Base-by-base conservation (phyloP, 1,140 invertebrate genomes). In the Tetramorium alpestre region DNA sequence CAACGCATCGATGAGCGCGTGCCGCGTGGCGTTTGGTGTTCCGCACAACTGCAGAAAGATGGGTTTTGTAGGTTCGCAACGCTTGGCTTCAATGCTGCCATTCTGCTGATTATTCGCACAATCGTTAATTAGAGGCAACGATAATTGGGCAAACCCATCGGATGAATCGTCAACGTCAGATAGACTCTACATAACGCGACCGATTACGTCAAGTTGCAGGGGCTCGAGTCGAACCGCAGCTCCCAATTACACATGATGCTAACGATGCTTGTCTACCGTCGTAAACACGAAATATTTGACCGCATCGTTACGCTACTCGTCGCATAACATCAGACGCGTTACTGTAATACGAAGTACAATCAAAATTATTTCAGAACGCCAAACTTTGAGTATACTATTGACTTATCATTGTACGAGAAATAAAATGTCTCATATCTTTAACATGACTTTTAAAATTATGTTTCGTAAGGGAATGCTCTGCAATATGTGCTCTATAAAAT, bases 241-340 rank as follows among this genome's bases (percentile, higher is more conserved):
- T 58, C 70, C 80, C 80, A 89, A 89, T 76, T 77, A 49, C 49
- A 88, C 65, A 28, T 47, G 16, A 38, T 56, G 65, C 72, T 77
- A 88, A 88, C 73, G 56, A 60, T 51, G 56, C 44, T 62, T 75
- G 60, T 85, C 82, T 88, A 73, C 60, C 60, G 25, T 25, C 64
- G 8, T 64, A 86, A 88, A 88, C 49, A 67, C 58, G 33, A 65
- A 89, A 89, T 88, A 89, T 81, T 75, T 77, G 51, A 89, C 69
- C 82, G 18, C 47, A 41, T 88, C 51, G 67, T 73, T 77, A 73
- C 25, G 22, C 47, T 22, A 49, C n/a, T 62, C 38, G 16, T 58
- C 60, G 2, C n/a, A 44, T 64, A 78, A 80, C 51, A 51, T 69
- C 25, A 65, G 76, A 81, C 8, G 13, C 22, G 49, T 85, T 3